These are phyloP conservation scores for Drosophila cardini DNA, from an alignment of 1,140 invertebrate species.

Conservation along the genomic window DNA sequence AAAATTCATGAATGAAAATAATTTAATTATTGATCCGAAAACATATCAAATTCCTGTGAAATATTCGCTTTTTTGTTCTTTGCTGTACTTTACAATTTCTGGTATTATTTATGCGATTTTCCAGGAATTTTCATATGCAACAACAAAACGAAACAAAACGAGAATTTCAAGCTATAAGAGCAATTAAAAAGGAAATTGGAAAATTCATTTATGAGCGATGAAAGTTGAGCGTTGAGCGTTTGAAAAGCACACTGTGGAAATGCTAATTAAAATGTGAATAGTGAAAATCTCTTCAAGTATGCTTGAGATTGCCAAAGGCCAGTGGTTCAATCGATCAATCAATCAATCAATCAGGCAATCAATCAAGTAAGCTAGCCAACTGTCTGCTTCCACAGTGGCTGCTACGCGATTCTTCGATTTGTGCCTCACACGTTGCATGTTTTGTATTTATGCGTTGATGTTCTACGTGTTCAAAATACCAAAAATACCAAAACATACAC, in stretches of 20 bases:
- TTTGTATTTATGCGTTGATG: constrained; percentile 80
- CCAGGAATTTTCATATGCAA: not conserved
- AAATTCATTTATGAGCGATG: not conserved
- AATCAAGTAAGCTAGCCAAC: not conserved
- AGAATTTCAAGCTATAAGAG: not conserved
- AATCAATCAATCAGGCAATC: constrained; percentile 31
- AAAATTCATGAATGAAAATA: constrained; percentile 5
- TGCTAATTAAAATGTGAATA: constrained; percentile 10
- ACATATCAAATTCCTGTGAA: not conserved
- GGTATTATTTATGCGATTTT: not conserved
- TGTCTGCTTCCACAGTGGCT: constrained; percentile 38
- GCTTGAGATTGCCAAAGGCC: constrained; percentile 2
- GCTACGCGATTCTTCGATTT: constrained; percentile 35
- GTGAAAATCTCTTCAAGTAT: constrained; percentile 3
- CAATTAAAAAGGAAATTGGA: constrained; percentile 8
- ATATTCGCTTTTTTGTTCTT: not conserved
- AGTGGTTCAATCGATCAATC: constrained; percentile 16
- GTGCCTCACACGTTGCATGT: constrained; percentile 42
- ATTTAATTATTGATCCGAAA: constrained; percentile 1
- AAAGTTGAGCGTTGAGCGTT: not conserved
- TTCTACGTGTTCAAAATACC: constrained; percentile 77
- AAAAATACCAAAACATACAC: constrained; percentile 37
- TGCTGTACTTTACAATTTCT: not conserved
- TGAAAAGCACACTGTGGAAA: not conserved
- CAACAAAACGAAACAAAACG: not conserved